Evolutionary conservation across 2,888 invertebrate genomes (phyloP).

Genomic region (Ephialtes manifestator): DNA sequence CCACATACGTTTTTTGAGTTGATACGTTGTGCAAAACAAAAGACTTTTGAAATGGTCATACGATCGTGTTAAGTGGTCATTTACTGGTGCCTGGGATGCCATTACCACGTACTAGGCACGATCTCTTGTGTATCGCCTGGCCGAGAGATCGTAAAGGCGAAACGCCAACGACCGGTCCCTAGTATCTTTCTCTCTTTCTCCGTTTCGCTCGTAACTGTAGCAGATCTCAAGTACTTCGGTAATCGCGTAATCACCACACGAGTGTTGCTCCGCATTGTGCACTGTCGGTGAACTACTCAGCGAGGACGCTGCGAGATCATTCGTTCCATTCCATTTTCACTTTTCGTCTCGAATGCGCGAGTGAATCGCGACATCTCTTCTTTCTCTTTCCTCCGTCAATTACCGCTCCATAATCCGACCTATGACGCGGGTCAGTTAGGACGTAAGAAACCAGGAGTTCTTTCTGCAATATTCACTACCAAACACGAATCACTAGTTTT

Average conservation of each 20-base stretch:
- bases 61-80: slow-evolving; percentile 21
- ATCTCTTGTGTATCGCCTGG: background rate
- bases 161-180: slow-evolving; percentile 35
- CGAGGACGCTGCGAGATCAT: slow-evolving; percentile 1
- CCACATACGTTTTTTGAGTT: no score
- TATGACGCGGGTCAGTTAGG: no score
- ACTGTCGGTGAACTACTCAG: background rate
- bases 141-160: slow-evolving; percentile 40
- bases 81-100: background rate
- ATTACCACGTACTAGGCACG: slow-evolving; percentile 7
- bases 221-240: slow-evolving; percentile 37
- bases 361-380: background rate
- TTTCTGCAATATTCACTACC: no score
- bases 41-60: background rate
- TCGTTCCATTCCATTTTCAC: slow-evolving; percentile 8
- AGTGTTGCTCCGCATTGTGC: background rate
- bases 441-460: no score
- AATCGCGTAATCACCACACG: slow-evolving; percentile 53
- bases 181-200: slow-evolving; percentile 34
- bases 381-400: slow-evolving; percentile 3
- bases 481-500: no score
- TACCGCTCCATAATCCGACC: background rate
- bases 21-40: background rate
- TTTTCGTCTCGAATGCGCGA: slow-evolving; percentile 11
- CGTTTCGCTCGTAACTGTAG: slow-evolving; percentile 12